phyloP scores from a whole-genome alignment of 2,113 vertebrate species.

The Eubucco bourcierii region DNA sequence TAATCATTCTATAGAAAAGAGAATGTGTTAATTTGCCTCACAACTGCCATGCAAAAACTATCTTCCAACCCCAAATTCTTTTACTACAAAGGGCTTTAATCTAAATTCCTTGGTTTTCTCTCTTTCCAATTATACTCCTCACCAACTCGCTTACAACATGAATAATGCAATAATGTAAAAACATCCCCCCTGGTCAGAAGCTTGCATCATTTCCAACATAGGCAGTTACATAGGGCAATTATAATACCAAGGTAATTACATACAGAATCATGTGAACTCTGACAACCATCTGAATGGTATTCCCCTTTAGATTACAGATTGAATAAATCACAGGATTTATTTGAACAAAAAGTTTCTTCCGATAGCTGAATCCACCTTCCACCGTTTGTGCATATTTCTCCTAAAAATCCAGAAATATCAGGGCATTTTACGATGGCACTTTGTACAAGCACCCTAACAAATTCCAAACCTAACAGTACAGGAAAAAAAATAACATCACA shows the following conservation, averaged over 20 bases:
- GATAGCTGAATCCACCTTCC: background rate
- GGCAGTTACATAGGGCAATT: conserved; percentile 42
- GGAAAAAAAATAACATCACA: background rate
- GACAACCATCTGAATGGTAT: conserved; percentile 27
- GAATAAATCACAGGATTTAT: conserved; percentile 3
- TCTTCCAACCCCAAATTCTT: background rate
- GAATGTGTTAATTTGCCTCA: background rate
- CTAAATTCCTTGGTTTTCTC: conserved; percentile 20
- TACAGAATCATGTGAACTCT: conserved; percentile 50
- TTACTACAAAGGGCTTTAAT: conserved; percentile 25
- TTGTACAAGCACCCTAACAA: background rate
- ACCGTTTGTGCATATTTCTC: background rate
- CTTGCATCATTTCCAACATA: conserved; percentile 52
- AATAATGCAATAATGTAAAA: conserved; percentile 54
- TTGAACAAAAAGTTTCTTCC: background rate
- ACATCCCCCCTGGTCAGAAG: conserved; percentile 54
- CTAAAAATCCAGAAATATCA: background rate
- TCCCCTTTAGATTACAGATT: conserved; percentile 33
- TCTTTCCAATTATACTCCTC: conserved; percentile 26
- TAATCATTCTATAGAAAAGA: background rate
- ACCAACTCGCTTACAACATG: conserved; percentile 35
- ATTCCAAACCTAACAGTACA: background rate
- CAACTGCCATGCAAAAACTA: background rate
- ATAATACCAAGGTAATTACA: conserved; percentile 65
- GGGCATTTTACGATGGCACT: background rate